Evolutionary conservation across 2,888 invertebrate genomes (phyloP).

Genomic region (Glyphotaelius pellucidus): DNA sequence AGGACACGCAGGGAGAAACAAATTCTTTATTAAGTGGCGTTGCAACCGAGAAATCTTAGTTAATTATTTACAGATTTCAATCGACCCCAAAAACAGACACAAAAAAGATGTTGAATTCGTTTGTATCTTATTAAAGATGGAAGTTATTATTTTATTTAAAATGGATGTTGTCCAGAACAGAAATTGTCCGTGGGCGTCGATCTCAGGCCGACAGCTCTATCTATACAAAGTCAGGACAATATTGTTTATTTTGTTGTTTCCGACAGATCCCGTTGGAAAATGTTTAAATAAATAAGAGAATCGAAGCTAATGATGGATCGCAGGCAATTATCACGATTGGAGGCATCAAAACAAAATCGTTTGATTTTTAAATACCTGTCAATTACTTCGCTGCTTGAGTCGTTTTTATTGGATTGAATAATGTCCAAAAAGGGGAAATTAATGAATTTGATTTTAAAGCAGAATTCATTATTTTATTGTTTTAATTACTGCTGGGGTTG

Average conservation of each 20-base stretch:
- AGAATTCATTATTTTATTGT: too few relatives aligned
- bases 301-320: not conserved
- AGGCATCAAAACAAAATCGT: not conserved
- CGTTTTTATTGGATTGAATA: too few relatives aligned
- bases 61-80: too few relatives aligned
- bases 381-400: not conserved
- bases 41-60: too few relatives aligned
- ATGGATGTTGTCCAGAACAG: not conserved
- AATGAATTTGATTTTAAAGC: too few relatives aligned
- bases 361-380: not conserved
- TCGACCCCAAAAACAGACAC: too few relatives aligned
- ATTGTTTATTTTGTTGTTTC: not conserved
- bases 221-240: not conserved
- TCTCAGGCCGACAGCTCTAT: not conserved
- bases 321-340: not conserved
- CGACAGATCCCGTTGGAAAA: too few relatives aligned
- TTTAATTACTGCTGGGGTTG: too few relatives aligned
- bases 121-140: not conserved
- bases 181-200: not conserved
- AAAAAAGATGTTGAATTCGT: not conserved
- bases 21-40: too few relatives aligned
- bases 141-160: not conserved
- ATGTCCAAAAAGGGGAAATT: too few relatives aligned
- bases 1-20: too few relatives aligned
- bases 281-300: not conserved